Evolutionary conservation across 23 tunicate genomes (phyloP), one percentile per base, ranked within the genome.

Genomic region (Phallusia fumigata): DNA sequence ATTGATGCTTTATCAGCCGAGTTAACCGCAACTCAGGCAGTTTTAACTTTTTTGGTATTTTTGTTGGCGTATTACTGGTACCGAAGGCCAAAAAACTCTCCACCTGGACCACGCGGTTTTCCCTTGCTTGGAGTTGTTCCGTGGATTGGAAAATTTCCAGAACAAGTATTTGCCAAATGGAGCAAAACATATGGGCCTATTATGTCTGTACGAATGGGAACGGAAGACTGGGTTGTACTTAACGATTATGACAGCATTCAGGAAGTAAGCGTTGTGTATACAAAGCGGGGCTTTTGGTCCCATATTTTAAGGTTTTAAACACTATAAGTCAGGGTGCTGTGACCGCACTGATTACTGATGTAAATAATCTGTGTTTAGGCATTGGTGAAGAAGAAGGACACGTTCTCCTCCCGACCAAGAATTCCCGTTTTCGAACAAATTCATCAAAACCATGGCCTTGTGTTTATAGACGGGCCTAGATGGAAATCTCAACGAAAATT

Each of bases 31-130:
- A 58, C 69, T 13, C 28, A 58, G 13, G 69, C 16, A 58, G 69
- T 13, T 58, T 6, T 58, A 24, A 21, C 15, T 24, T 1, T 58
- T 6, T 22, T 58, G 69, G 69, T 13, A 6, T 58, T 58, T 58
- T 1, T 58, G 2, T 58, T 58, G 69, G 69, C 69, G 1, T 58
- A 58, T 58, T 16, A 58, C 69, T 58, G 69, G 69, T 58, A 58
- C 28, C 8, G 13, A 58, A 58, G 84, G 52, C 84, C 84, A 32
- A 80, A 64, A 30, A 30, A 53, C 32, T 53, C 53, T 33, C 84
- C 84, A 80, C 84, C 84, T 28, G 84, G 84, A 18, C 84, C 84
- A 53, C 74, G 47, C 10, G 84, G 84, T 28, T 32, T 80, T 15
- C 84, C 84, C 16, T 30, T 80, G 0, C 36, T 80, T 12, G 84